phyloP scores from a whole-genome alignment of 2,888 invertebrate species.

The Rotaria magnacalcarata region DNA sequence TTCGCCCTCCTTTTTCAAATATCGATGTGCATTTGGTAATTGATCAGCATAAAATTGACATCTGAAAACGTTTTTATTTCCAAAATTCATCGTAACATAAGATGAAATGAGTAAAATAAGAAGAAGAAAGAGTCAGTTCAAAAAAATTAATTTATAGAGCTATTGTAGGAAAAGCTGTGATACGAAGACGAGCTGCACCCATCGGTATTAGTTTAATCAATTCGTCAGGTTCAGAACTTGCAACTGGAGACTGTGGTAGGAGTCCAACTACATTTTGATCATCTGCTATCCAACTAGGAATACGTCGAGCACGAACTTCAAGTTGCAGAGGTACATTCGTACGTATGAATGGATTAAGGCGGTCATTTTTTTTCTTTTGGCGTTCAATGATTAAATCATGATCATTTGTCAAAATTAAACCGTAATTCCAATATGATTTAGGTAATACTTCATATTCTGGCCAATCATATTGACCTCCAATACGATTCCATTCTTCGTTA shows the following conservation, averaged over 20 bases:
- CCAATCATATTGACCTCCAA: conserved; percentile 19
- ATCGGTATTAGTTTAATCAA: not conserved
- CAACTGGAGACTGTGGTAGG: not conserved
- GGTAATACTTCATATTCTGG: not conserved
- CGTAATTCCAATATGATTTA: conserved; percentile 16
- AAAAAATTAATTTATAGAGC: not conserved
- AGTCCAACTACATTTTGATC: conserved; percentile 1
- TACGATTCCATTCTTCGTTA: conserved; percentile 19
- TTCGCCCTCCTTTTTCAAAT: too few relatives aligned
- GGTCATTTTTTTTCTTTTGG: too few relatives aligned
- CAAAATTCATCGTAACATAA: too few relatives aligned
- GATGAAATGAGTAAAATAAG: too few relatives aligned
- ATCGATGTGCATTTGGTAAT: too few relatives aligned
- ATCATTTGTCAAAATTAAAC: not conserved
- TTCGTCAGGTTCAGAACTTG: not conserved
- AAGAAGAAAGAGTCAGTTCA: too few relatives aligned
- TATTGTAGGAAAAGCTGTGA: not conserved
- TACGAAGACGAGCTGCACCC: conserved; percentile 12
- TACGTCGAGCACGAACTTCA: not conserved
- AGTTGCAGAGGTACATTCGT: not conserved
- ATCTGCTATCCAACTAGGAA: not conserved
- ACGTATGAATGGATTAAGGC: too few relatives aligned
- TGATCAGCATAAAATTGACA: too few relatives aligned
- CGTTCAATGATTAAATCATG: too few relatives aligned
- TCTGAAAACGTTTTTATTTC: too few relatives aligned